Percentiles rank a stretch among this genome's conserved stretches.
Conservation (phyloP, 2,888 invertebrate genomes). For the Andrena marginata region DNA sequence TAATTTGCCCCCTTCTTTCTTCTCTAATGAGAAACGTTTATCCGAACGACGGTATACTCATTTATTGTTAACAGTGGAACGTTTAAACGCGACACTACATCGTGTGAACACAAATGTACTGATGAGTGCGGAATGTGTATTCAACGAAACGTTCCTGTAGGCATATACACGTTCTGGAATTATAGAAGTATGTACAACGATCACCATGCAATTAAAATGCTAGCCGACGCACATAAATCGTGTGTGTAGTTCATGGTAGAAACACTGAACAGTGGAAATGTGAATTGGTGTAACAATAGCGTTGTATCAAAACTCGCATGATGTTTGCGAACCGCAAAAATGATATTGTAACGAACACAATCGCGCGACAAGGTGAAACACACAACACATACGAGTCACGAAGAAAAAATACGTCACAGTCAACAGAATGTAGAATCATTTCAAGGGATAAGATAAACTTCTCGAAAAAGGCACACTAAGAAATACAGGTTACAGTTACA, state of each 20-base stretch:
- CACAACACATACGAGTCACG: too few relatives aligned
- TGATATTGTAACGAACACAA: too few relatives aligned
- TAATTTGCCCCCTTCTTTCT: slow-evolving; percentile 11
- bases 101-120: too few relatives aligned
- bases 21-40: neutral
- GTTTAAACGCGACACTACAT: neutral
- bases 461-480: neutral
- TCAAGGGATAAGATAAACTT: neutral
- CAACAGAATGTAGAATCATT: neutral
- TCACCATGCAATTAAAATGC: slow-evolving; percentile 62
- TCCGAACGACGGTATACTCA: neutral
- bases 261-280: slow-evolving; percentile 33
- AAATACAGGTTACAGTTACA: neutral
- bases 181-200: slow-evolving; percentile 44
- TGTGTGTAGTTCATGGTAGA: slow-evolving; percentile 30
- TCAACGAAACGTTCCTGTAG: neutral
- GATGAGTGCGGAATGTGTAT: too few relatives aligned
- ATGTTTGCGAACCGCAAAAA: too few relatives aligned
- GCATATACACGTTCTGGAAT: slow-evolving; percentile 49
- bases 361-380: too few relatives aligned
- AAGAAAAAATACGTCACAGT: too few relatives aligned
- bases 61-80: too few relatives aligned
- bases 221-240: slow-evolving; percentile 44
- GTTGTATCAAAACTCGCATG: too few relatives aligned
- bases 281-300: slow-evolving; percentile 27